A percentile compares a stretch with the other conserved stretches of the same genome.
phyloP scores from a whole-genome alignment of 2,888 invertebrate genomes.

The Rotaria macrura region DNA sequence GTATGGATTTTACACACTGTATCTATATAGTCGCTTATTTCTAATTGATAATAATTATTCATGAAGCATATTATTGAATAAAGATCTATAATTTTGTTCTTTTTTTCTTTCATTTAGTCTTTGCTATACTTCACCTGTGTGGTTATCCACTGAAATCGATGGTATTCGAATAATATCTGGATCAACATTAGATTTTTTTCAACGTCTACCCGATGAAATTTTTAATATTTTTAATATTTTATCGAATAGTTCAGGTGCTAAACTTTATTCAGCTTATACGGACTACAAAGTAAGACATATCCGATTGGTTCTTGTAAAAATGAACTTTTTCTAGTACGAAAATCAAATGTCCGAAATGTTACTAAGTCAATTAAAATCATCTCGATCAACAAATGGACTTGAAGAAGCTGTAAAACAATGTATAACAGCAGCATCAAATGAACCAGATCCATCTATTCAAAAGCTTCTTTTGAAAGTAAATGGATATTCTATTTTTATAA shows the following conservation, averaged over 20 bases:
- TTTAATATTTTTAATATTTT: neutral
- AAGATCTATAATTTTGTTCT: too few species aligned
- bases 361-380: neutral
- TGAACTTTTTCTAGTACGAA: neutral
- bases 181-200: neutral
- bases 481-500: too few species aligned
- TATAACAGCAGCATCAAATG: neutral
- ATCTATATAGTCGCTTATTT: too few species aligned
- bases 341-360: conserved; percentile 9
- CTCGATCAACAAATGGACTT: neutral
- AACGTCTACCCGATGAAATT: neutral
- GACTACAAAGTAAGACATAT: neutral
- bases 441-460: neutral
- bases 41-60: too few species aligned
- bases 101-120: too few species aligned
- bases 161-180: neutral
- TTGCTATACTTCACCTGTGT: neutral
- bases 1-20: too few species aligned
- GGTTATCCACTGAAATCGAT: neutral
- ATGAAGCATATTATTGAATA: too few species aligned
- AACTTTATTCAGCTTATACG: neutral
- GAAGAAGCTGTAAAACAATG: conserved; percentile 15
- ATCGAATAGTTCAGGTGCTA: neutral
- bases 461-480: neutral
- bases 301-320: neutral